Evolutionary conservation across 2,888 invertebrate genomes (phyloP).

Genomic region (Drosophila setosimentum): DNA sequence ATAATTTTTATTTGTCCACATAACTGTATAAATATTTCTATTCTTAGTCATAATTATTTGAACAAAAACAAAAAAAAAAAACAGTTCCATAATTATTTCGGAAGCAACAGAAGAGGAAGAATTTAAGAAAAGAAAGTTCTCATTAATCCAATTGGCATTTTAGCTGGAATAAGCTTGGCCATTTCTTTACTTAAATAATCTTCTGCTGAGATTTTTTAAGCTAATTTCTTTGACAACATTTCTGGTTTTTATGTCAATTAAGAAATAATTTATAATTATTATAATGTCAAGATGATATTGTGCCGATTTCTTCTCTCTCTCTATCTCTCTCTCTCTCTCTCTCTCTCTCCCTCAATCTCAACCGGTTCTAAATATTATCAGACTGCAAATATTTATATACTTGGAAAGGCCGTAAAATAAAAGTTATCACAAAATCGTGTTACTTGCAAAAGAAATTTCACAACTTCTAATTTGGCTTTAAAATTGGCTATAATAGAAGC

Average conservation of each 20-base stretch:
- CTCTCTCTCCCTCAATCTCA: background rate
- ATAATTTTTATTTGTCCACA: background rate
- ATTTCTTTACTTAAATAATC: background rate
- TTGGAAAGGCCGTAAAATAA: background rate
- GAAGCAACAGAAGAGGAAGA: background rate
- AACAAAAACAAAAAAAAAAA: background rate
- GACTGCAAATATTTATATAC: background rate
- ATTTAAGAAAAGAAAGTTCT: slow-evolving; percentile 5
- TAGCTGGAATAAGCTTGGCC: background rate
- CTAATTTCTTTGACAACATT: background rate
- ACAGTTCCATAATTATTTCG: background rate
- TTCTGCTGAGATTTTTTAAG: background rate
- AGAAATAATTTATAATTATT: slow-evolving; percentile 22
- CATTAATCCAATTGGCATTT: slow-evolving; percentile 1
- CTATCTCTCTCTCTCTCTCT: background rate
- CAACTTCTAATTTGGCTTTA: background rate
- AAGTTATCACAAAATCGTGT: background rate
- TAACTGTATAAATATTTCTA: background rate
- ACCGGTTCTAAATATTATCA: slow-evolving; percentile 2
- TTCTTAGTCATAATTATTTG: background rate
- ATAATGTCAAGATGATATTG: slow-evolving; percentile 37
- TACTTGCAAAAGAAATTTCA: background rate
- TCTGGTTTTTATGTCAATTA: slow-evolving; percentile 25
- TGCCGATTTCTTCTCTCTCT: background rate
- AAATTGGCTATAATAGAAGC: slow-evolving; percentile 5